phyloP scores from a whole-genome alignment of 1,140 invertebrate species.

The Papilio machaon region DNA sequence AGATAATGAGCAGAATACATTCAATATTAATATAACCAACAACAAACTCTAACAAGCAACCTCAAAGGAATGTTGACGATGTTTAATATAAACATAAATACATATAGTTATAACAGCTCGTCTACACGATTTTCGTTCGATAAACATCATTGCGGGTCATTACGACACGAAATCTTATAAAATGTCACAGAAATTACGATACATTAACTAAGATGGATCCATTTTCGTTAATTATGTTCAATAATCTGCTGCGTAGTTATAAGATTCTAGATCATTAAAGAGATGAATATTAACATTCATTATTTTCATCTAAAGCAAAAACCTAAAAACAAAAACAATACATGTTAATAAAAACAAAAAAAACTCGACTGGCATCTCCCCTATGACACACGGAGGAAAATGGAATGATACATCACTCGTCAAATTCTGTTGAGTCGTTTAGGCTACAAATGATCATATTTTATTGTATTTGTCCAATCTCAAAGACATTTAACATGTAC shows the following conservation, averaged over 20 bases:
- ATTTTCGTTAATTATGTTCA: conserved; percentile 20
- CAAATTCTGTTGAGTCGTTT: no score
- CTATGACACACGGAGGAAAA: not conserved
- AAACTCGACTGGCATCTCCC: not conserved
- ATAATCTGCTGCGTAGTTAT: not conserved
- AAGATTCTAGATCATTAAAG: not conserved
- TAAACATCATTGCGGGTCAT: conserved; percentile 26
- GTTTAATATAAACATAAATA: conserved; percentile 1
- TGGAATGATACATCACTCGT: no score
- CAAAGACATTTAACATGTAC: no score
- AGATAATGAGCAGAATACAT: not conserved
- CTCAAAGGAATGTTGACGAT: conserved; percentile 30
- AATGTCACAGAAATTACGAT: conserved; percentile 26
- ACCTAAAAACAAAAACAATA: not conserved
- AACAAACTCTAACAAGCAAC: conserved; percentile 28
- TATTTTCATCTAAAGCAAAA: not conserved
- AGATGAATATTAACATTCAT: not conserved
- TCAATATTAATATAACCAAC: not conserved
- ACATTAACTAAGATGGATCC: conserved; percentile 13
- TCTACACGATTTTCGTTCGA: not conserved
- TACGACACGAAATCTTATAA: conserved; percentile 16
- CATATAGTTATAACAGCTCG: not conserved
- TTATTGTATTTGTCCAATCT: not conserved
- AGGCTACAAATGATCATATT: not conserved
- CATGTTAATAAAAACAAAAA: not conserved